These are phyloP conservation scores for Forbesichthys papilliferus DNA, from an alignment of 2,113 vertebrate species.

Conservation along the genomic window DNA sequence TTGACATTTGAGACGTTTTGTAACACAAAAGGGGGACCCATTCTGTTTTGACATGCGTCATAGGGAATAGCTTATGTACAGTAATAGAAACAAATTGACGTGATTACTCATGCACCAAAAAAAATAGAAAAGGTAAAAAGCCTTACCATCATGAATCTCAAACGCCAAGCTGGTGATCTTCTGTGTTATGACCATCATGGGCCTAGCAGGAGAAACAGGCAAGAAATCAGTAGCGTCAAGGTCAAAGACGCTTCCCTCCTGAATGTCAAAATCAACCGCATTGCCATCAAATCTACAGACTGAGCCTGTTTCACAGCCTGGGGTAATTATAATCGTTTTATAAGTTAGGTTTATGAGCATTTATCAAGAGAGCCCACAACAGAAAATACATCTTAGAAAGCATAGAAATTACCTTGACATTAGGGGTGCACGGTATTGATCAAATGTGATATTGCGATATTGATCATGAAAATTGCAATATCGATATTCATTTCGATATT, in stretches of 20 bases:
- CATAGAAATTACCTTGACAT: no score
- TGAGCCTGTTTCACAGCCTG: not conserved
- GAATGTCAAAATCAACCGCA: not conserved
- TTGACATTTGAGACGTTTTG: conserved; percentile 18
- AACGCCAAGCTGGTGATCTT: conserved; percentile 98
- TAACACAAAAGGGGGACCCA: conserved; percentile 31
- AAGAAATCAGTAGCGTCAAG: conserved; percentile 1
- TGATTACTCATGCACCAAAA: not conserved
- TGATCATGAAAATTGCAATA: no score
- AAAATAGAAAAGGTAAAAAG: not conserved
- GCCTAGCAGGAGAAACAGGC: conserved; percentile 74
- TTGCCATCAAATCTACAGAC: not conserved
- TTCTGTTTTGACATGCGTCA: conserved; percentile 21
- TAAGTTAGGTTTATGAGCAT: not conserved
- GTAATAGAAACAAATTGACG: no score
- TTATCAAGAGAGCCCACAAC: not conserved
- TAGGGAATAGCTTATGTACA: not conserved
- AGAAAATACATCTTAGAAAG: no score
- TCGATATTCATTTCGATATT: no score
- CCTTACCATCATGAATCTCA: conserved; percentile 95
- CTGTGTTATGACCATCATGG: conserved; percentile 99
- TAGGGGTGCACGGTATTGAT: no score
- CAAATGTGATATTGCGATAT: no score
- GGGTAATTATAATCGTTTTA: not conserved
- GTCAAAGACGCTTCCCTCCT: not conserved